Evolutionary conservation across 2,113 vertebrate species (phyloP).

Genomic region (Crotalus horridus): DNA sequence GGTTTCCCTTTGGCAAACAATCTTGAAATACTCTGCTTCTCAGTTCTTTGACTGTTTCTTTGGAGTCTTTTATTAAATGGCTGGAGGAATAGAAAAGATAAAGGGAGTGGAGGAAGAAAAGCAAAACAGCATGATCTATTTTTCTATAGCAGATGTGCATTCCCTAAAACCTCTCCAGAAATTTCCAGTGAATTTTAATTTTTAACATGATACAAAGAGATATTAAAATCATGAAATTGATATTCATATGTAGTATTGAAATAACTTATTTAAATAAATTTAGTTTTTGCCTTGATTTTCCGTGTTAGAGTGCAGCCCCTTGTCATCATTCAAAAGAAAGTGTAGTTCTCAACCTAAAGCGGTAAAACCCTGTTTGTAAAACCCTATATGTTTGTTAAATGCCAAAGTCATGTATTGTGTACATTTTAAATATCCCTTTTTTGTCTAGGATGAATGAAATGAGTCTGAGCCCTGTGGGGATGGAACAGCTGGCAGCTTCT

Average conservation of each 20-base stretch:
- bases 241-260: not conserved
- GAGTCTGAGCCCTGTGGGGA: conserved; percentile 94
- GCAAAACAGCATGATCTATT: not conserved
- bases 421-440: not conserved
- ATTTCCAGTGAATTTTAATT: not conserved
- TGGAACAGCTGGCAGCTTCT: conserved; percentile 93
- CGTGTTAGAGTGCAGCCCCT: not conserved
- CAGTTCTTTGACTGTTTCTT: not conserved
- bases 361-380: not conserved
- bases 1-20: not conserved
- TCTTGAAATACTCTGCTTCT: not conserved
- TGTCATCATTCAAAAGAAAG: not conserved
- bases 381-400: not conserved
- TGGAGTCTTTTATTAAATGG: not conserved
- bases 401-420: conserved; percentile 6
- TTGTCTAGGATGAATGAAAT: conserved; percentile 93
- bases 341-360: not conserved
- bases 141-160: not conserved
- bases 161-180: not conserved
- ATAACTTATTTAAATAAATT: not conserved
- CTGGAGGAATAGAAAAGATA: not conserved
- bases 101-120: not conserved
- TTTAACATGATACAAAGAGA: not conserved
- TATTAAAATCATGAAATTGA: not conserved
- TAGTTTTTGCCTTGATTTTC: not conserved